A percentile compares a stretch with the other conserved stretches of the same genome.
Conservation (phyloP, 2,888 invertebrate genomes). For the Allygus modestus region DNA sequence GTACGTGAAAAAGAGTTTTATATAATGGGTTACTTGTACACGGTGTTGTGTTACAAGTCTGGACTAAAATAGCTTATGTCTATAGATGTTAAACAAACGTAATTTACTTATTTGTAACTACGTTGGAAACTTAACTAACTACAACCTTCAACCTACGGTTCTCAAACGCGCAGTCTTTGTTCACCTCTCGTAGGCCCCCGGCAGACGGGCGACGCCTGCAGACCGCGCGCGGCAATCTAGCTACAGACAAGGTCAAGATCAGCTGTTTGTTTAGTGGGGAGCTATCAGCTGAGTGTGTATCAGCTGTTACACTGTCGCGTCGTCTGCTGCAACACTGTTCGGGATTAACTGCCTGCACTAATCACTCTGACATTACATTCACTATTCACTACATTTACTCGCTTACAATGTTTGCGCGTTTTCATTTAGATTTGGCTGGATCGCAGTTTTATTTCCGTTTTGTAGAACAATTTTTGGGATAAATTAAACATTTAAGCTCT, state of each 20-base stretch:
- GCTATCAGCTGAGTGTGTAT: neutral
- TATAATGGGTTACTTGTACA: too few species aligned
- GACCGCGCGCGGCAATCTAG: conserved; percentile 32
- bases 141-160: too few species aligned
- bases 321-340: conserved; percentile 39
- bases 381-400: neutral
- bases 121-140: too few species aligned
- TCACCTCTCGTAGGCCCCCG: conserved; percentile 6
- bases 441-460: too few species aligned
- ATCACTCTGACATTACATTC: conserved; percentile 11
- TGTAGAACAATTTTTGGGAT: too few species aligned
- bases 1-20: too few species aligned
- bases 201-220: conserved; percentile 33
- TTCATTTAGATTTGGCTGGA: neutral
- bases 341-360: conserved; percentile 17
- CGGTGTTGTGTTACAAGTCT: too few species aligned
- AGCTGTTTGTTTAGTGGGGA: neutral
- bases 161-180: conserved; percentile 10
- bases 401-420: conserved; percentile 2
- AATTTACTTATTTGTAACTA: too few species aligned
- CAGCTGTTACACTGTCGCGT: conserved; percentile 24
- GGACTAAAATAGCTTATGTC: too few species aligned
- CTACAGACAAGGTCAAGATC: conserved; percentile 38
- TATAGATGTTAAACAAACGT: too few species aligned
- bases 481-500: too few species aligned